Conservation (phyloP, 2,797 vertebrate genomes). For the Dendrocincla fuliginosa region DNA sequence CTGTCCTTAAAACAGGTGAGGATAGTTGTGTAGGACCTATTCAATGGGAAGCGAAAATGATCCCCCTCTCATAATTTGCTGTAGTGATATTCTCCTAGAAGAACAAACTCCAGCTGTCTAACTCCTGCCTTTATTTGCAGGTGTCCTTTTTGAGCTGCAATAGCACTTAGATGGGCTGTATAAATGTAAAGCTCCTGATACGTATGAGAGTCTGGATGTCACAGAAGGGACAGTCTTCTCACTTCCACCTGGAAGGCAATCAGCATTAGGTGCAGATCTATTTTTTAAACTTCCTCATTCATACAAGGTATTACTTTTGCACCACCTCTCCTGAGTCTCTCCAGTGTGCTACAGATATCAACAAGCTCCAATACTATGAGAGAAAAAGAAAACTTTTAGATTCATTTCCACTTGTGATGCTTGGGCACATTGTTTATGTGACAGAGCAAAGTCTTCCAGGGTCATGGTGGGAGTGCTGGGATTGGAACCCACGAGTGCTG, state of each 20-base stretch:
- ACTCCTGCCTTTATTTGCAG: background rate
- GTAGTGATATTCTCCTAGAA: background rate
- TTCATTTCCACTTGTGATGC: background rate
- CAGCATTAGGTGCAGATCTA: background rate
- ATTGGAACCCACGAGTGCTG: background rate
- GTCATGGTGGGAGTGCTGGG: rapidly evolving
- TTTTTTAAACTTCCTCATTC: background rate
- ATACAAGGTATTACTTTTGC: background rate
- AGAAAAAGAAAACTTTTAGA: background rate
- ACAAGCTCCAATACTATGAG: background rate
- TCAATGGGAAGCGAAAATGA: background rate
- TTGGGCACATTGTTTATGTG: background rate
- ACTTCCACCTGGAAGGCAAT: background rate
- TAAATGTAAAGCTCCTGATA: background rate
- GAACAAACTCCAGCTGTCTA: background rate
- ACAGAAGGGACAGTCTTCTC: background rate
- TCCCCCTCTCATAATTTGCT: rapidly evolving
- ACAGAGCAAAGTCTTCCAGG: background rate
- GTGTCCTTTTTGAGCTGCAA: background rate
- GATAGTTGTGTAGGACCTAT: background rate
- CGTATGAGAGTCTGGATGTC: background rate
- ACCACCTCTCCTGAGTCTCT: background rate
- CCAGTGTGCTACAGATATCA: background rate
- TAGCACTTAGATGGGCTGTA: background rate
- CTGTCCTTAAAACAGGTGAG: background rate